phyloP scores from a whole-genome alignment of 2,888 invertebrate genomes.

The Phlogophora meticulosa region DNA sequence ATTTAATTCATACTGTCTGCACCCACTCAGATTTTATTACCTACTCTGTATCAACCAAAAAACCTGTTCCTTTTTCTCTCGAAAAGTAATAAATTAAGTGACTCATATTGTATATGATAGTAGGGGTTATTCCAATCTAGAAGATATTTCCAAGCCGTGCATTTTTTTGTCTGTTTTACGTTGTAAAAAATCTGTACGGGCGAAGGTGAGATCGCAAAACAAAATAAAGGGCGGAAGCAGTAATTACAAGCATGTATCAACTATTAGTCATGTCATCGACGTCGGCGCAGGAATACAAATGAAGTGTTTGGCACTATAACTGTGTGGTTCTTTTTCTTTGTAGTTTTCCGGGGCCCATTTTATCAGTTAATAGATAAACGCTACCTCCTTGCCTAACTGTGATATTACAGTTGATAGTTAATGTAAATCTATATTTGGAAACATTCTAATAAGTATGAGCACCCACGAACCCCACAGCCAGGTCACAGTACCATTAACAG shows the following conservation, averaged over 20 bases:
- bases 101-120: constrained; percentile 30
- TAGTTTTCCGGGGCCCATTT: constrained; percentile 6
- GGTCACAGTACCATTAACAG: constrained; percentile 4
- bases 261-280: constrained; percentile 51
- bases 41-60: neutral
- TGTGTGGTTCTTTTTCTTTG: neutral
- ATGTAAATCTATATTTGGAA: no score
- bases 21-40: neutral
- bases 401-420: no score
- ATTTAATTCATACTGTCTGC: neutral
- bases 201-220: constrained; percentile 71
- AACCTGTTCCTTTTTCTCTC: constrained; percentile 14
- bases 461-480: neutral
- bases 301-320: constrained; percentile 28
- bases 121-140: constrained; percentile 54
- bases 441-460: no score
- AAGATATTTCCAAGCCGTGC: constrained; percentile 37
- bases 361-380: neutral
- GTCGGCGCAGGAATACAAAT: constrained; percentile 47
- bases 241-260: constrained; percentile 69
- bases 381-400: no score
- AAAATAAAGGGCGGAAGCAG: constrained; percentile 81
- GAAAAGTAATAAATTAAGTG: constrained; percentile 17
- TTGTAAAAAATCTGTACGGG: constrained; percentile 65
- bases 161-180: constrained; percentile 43